A percentile compares a stretch with the other conserved stretches of the same genome.
These are phyloP conservation scores for Cephus pulcher DNA, from an alignment of 2,888 invertebrate species.

Conservation along the genomic window DNA sequence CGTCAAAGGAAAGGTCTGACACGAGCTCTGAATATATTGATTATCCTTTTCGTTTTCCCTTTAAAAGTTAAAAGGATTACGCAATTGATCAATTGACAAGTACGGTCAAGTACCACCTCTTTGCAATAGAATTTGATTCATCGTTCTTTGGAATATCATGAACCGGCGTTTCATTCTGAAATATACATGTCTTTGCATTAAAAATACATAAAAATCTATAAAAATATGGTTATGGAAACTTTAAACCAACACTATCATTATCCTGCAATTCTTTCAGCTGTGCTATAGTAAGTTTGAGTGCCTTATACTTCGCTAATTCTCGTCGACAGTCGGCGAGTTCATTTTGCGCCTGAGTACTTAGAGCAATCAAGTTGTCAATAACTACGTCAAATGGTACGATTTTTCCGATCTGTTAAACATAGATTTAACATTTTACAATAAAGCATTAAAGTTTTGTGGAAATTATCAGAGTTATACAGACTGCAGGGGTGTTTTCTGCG, in stretches of 20 bases:
- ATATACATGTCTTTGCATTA: background rate
- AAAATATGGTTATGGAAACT: background rate
- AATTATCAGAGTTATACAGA: conserved; percentile 24
- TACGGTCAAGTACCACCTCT: background rate
- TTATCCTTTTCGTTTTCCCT: background rate
- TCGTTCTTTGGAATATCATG: background rate
- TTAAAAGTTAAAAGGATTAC: background rate
- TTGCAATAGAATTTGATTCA: background rate
- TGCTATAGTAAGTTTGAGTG: conserved; percentile 45
- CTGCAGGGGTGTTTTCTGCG: conserved; percentile 46
- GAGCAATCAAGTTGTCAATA: conserved; percentile 47
- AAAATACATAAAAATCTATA: background rate
- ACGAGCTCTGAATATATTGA: background rate
- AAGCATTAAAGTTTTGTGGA: background rate
- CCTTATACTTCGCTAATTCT: conserved; percentile 50
- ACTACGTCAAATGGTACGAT: conserved; percentile 44
- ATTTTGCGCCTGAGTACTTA: conserved; percentile 45
- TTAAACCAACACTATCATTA: background rate
- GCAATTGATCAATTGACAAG: background rate
- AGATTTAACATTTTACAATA: background rate
- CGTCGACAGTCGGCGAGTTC: conserved; percentile 40
- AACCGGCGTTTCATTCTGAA: background rate
- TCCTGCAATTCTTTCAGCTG: conserved; percentile 28
- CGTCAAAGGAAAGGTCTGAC: background rate
- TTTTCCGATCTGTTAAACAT: conserved; percentile 28